These are phyloP conservation scores for Phalloptychus januarius DNA, from an alignment of 2,797 vertebrate genomes.

Conservation along the genomic window DNA sequence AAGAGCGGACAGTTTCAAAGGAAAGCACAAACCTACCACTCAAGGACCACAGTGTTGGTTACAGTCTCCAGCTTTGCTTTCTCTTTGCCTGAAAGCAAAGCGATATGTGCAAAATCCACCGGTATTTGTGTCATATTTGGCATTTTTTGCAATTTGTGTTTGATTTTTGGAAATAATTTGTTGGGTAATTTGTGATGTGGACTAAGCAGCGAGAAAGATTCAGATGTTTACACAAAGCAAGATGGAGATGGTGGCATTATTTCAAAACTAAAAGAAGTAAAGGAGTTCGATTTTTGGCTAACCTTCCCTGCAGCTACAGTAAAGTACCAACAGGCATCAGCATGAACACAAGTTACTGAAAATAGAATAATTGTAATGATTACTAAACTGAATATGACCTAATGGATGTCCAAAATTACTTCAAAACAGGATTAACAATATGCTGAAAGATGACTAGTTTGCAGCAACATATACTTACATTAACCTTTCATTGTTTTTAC, in stretches of 20 bases:
- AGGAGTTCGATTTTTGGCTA: not conserved
- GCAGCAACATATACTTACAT: not conserved
- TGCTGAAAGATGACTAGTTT: not conserved
- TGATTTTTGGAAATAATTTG: slow-evolving; percentile 15
- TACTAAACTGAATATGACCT: not conserved
- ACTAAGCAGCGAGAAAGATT: not conserved
- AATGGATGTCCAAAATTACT: not conserved
- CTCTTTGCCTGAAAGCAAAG: not conserved
- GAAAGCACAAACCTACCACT: not conserved
- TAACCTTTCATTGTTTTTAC: not conserved
- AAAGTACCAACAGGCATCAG: not conserved
- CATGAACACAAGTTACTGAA: not conserved
- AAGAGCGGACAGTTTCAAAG: accelerated
- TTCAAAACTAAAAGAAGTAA: slow-evolving; percentile 9
- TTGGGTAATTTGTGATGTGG: slow-evolving; percentile 14
- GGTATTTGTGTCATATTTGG: slow-evolving; percentile 15
- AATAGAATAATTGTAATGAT: not conserved
- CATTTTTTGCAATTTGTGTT: slow-evolving; percentile 9
- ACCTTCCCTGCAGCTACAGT: not conserved
- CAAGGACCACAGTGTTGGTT: not conserved
- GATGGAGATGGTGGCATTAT: not conserved
- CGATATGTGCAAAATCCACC: not conserved
- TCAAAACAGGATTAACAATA: not conserved
- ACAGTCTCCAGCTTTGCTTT: not conserved
- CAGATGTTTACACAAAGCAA: slow-evolving; percentile 22